Evolutionary conservation across 2,888 invertebrate species (phyloP), one percentile per base, ranked within the genome.

Genomic region (Pseudanteris insignis): DNA sequence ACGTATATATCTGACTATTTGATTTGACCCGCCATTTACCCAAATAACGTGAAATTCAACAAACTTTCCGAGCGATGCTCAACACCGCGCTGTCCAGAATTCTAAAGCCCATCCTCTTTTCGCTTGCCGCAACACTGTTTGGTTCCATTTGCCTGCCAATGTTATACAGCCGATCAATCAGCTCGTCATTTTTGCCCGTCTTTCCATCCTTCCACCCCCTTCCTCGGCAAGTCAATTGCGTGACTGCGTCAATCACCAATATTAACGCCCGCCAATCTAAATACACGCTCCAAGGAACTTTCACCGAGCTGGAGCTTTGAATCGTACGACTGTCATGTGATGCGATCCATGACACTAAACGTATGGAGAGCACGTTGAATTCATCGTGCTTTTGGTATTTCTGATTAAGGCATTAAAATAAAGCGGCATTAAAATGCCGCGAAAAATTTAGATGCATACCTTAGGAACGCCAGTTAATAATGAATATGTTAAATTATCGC

Each of bases 31-130:
- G 57, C 69, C 71, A 72, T 73, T 75, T 74, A 69, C 68, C 68
- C 71, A 72, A 76, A 75, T 72, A 70, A 72, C 71, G 73, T 72
- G 74, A 77, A 76, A 77, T 76, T 75, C 73, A 70, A 74, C 76
- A 74, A 75, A 76, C 73, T 72, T 74, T 70, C 70, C 63, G 70
- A 74, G 68, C 71, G 68, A 53, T 61, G 61, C 46, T 54, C n/a
- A n/a, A 62, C 47, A 55, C 50, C 26, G 50, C 36, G 36, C 33
- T 63, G 14, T 59, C 57, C 58, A 38, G n/a, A n/a, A n/a, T n/a
- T n/a, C n/a, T 53, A 63, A 54, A n/a, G 40, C 58, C 38, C 41
- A 58, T 58, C 44, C 63, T 54, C 47, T 58, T 48, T n/a, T n/a
- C n/a, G n/a, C n/a, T n/a, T n/a, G n/a, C 26, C 40, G 44, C 54